Conservation (phyloP, 2,888 invertebrate genomes). For the Thecocarcelia acutangulata region DNA sequence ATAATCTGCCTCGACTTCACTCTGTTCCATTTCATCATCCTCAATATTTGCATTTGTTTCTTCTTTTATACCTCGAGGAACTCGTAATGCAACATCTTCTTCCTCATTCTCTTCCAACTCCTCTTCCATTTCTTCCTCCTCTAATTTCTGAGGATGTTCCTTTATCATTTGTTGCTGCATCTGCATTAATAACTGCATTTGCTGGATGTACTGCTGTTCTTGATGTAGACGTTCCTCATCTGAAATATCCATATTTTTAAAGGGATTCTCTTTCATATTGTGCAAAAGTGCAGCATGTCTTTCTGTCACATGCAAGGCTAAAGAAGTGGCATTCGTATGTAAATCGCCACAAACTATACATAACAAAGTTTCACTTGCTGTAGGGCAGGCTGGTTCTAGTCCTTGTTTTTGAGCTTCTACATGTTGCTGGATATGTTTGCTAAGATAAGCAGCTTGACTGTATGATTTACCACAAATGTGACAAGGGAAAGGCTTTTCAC, state of each 20-base stretch:
- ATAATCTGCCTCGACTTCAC: slow-evolving; percentile 70
- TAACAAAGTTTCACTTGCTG: slow-evolving; percentile 74
- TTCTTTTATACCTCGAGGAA: slow-evolving; percentile 42
- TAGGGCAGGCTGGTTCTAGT: slow-evolving; percentile 34
- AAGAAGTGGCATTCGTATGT: slow-evolving; percentile 77
- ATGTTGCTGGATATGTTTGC: slow-evolving; percentile 79
- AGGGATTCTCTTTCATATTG: slow-evolving; percentile 73
- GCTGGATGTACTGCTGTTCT: slow-evolving; percentile 73
- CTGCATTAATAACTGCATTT: slow-evolving; percentile 70
- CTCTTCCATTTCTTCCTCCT: slow-evolving; percentile 64
- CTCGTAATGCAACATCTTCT: neutral
- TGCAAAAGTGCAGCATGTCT: slow-evolving; percentile 78
- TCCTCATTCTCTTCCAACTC: slow-evolving; percentile 45
- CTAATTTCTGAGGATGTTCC: slow-evolving; percentile 39
- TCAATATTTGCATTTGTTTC: neutral
- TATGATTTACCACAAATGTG: slow-evolving; percentile 79
- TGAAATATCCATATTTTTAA: slow-evolving; percentile 57
- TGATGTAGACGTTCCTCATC: slow-evolving; percentile 73
- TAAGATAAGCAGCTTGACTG: slow-evolving; percentile 80
- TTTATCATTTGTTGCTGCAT: slow-evolving; percentile 72
- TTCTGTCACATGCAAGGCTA: slow-evolving; percentile 79
- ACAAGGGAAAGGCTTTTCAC: slow-evolving; percentile 79
- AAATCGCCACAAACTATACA: slow-evolving; percentile 80
- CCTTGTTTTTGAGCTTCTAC: slow-evolving; percentile 70
- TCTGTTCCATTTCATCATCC: slow-evolving; percentile 20